phyloP scores from a whole-genome alignment of 2,888 invertebrate genomes.

The Harpalus rufipes region DNA sequence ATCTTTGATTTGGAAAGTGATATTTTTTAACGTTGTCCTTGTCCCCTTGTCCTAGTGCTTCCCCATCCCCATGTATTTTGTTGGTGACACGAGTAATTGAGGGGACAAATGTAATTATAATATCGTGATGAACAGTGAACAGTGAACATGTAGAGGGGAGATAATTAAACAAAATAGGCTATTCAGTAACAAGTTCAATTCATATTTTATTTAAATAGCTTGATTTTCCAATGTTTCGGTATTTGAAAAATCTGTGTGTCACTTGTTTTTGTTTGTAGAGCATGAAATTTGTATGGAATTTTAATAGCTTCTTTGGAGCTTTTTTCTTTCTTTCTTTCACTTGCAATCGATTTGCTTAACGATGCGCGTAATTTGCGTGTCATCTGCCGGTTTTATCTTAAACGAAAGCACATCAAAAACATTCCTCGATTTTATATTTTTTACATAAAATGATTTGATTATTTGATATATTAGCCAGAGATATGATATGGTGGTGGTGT shows the following conservation, averaged over 20 bases:
- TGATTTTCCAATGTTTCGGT: slow-evolving; percentile 18
- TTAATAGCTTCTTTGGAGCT: slow-evolving; percentile 52
- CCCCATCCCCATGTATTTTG: slow-evolving; percentile 69
- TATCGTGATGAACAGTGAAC: slow-evolving; percentile 72
- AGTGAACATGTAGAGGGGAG: slow-evolving; percentile 59
- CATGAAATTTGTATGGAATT: slow-evolving; percentile 58
- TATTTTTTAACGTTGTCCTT: slow-evolving; percentile 69
- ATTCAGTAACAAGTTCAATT: neutral
- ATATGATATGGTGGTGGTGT: neutral
- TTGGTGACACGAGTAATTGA: slow-evolving; percentile 74
- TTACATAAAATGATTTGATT: slow-evolving; percentile 38
- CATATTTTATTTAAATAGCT: slow-evolving; percentile 2
- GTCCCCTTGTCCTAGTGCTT: slow-evolving; percentile 38
- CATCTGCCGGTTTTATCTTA: slow-evolving; percentile 61
- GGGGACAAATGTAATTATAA: slow-evolving; percentile 75
- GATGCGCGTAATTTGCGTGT: slow-evolving; percentile 66
- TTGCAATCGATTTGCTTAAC: slow-evolving; percentile 64
- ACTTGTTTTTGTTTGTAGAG: slow-evolving; percentile 47
- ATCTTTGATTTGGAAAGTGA: slow-evolving; percentile 71
- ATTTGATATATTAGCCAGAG: slow-evolving; percentile 1
- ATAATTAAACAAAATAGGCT: slow-evolving; percentile 34
- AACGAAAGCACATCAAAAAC: slow-evolving; percentile 55
- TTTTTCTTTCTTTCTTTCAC: slow-evolving; percentile 57
- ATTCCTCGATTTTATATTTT: slow-evolving; percentile 48
- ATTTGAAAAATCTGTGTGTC: slow-evolving; percentile 48